Base-by-base conservation (phyloP, 2,797 vertebrate species). In the Cichlasoma orientale region DNA sequence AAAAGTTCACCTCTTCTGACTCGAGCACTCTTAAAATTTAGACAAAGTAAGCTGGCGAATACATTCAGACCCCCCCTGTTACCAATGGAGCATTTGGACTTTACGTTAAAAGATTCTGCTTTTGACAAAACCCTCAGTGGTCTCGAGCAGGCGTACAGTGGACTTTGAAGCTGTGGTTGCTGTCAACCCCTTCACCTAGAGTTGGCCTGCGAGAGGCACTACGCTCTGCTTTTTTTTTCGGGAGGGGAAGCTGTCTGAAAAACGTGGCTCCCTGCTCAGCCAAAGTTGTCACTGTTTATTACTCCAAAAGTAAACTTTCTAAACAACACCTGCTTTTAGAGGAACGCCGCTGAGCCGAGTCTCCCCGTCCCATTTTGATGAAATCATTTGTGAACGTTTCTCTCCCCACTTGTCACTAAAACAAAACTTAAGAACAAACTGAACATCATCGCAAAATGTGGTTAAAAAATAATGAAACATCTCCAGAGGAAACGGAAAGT, bases 241-340 rank as follows among this genome's bases (percentile, higher is more conserved):
- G 33, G 33, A 7, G 73, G 74, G 29, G 75, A 78, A 86, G 77
- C 56, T 80, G 87, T 83, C 82, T 74, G 12, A 76, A 52, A 81
- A 73, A 73, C 63, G 72, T 75, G 83, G 74, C 69, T 18, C 56
- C 4, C 23, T 47, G 50, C 29, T 57, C 3, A 1, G 47, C 63
- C 7, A 36, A 56, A 61, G 61, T 73, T 84, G 84, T 86, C 84
- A 78, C 57, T 73, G 68, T 81, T 85, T 80, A 79, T 85, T 83
- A 86, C 77, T 68, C 63, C 63, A 56, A 75, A 79, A 77, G 78
- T 79, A 79, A 86, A 68, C 63, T 52, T 68, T n/a, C 44, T 5
- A 47, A 50, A 68, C 18, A 68, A 66, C 75, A 25, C 74, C 47
- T 81, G 75, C 68, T 78, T 55, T 61, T 8, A 50, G 70, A 44